Conservation (phyloP, 2,113 vertebrate species). For the Protobothrops flavoviridis region DNA sequence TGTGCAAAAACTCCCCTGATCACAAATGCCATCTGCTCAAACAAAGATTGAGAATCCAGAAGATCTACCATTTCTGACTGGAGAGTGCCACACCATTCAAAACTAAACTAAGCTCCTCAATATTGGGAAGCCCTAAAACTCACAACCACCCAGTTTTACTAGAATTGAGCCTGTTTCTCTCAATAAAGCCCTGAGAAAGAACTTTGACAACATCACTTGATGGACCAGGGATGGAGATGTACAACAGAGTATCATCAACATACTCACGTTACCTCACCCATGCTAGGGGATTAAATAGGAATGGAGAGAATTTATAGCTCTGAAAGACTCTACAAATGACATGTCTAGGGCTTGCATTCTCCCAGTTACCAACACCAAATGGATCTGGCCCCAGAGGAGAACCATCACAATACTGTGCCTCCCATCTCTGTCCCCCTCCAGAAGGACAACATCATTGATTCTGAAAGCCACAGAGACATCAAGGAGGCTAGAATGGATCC, state of each 20-base stretch:
- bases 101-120: background rate
- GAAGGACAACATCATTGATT: background rate
- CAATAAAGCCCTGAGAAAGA: background rate
- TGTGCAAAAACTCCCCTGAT: background rate
- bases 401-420: background rate
- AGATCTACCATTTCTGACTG: background rate
- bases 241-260: background rate
- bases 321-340: background rate
- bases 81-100: background rate
- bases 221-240: background rate
- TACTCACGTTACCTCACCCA: background rate
- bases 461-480: background rate
- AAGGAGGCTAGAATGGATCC: background rate
- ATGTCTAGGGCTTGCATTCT: background rate
- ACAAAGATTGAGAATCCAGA: background rate
- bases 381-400: background rate
- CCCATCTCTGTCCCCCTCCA: background rate
- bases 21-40: background rate
- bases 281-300: background rate
- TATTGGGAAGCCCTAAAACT: background rate
- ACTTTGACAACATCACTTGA: background rate
- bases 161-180: background rate
- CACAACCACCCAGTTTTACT: background rate
- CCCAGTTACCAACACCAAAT: background rate
- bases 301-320: background rate